These are phyloP conservation scores for Apotomis turbidana DNA, from an alignment of 2,888 invertebrate species.

Conservation along the genomic window DNA sequence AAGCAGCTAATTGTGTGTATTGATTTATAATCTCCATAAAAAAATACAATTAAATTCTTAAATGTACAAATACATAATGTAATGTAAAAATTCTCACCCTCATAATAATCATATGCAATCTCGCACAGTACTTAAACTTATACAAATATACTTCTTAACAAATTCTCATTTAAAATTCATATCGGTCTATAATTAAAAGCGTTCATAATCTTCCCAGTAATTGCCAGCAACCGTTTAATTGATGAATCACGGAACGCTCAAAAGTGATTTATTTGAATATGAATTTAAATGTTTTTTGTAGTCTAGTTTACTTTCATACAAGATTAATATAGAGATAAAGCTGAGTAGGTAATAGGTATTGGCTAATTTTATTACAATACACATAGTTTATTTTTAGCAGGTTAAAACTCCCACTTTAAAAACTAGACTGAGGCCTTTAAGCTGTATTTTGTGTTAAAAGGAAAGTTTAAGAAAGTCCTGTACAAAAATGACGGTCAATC, in stretches of 20 bases:
- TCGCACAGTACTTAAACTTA: constrained; percentile 47
- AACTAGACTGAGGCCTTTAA: too few species aligned
- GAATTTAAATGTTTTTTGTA: constrained; percentile 39
- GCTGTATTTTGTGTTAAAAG: not conserved
- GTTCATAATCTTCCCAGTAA: constrained; percentile 62
- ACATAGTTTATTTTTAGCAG: too few species aligned
- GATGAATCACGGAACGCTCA: constrained; percentile 64
- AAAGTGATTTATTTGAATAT: constrained; percentile 60
- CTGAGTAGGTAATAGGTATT: not conserved
- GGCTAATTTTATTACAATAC: not conserved
- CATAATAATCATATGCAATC: constrained; percentile 17
- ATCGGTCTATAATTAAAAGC: constrained; percentile 66
- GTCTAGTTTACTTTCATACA: not conserved
- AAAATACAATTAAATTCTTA: too few species aligned
- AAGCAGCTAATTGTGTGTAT: too few species aligned
- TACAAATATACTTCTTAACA: constrained; percentile 54
- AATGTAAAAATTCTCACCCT: not conserved
- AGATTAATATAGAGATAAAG: constrained; percentile 12
- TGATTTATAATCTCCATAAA: too few species aligned
- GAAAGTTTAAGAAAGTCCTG: too few species aligned
- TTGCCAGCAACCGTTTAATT: constrained; percentile 68
- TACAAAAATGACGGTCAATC: too few species aligned
- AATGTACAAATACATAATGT: too few species aligned
- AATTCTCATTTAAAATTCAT: constrained; percentile 63
- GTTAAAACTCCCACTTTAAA: not conserved